A percentile compares a stretch with the other conserved stretches of the same genome.
phyloP scores from a whole-genome alignment of 2,888 invertebrate genomes.

The Chesias legatella region DNA sequence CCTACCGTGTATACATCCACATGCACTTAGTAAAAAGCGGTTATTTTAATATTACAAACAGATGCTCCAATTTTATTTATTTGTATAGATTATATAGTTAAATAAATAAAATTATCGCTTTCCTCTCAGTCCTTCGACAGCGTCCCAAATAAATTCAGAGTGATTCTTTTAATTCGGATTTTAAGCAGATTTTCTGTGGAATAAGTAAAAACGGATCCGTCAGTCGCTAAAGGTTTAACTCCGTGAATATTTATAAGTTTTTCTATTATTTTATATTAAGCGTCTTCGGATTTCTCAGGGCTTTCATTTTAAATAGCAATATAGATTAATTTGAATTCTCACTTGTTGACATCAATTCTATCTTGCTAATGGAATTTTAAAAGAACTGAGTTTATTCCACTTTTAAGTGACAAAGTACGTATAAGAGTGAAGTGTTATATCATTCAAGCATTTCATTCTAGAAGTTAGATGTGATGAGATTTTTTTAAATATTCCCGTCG shows the following conservation, averaged over 20 bases:
- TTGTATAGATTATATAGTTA: too few relatives aligned
- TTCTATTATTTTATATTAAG: conserved; percentile 78
- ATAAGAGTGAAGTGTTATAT: too few relatives aligned
- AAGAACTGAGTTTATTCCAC: conserved; percentile 4
- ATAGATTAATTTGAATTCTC: conserved; percentile 52
- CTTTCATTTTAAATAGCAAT: conserved; percentile 57
- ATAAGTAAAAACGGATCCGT: conserved; percentile 80
- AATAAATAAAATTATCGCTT: conserved; percentile 24
- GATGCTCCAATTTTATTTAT: too few relatives aligned
- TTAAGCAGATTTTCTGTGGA: conserved; percentile 80
- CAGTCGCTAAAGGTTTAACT: conserved; percentile 74
- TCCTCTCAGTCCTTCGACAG: conserved; percentile 31
- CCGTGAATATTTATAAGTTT: conserved; percentile 79
- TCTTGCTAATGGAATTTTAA: conserved; percentile 14
- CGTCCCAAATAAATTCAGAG: conserved; percentile 73
- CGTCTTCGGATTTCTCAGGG: conserved; percentile 42
- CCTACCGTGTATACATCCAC: too few relatives aligned
- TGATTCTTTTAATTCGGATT: conserved; percentile 80
- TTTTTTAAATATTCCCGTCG: too few relatives aligned
- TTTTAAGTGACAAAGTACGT: not conserved
- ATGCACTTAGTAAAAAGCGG: too few relatives aligned
- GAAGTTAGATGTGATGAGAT: too few relatives aligned
- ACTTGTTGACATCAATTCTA: conserved; percentile 43
- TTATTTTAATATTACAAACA: too few relatives aligned
- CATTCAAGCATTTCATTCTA: too few relatives aligned